A percentile compares a stretch with the other conserved stretches of the same genome.
Conservation (phyloP, 2,797 vertebrate species). For the Enteromius unitaeniatus region DNA sequence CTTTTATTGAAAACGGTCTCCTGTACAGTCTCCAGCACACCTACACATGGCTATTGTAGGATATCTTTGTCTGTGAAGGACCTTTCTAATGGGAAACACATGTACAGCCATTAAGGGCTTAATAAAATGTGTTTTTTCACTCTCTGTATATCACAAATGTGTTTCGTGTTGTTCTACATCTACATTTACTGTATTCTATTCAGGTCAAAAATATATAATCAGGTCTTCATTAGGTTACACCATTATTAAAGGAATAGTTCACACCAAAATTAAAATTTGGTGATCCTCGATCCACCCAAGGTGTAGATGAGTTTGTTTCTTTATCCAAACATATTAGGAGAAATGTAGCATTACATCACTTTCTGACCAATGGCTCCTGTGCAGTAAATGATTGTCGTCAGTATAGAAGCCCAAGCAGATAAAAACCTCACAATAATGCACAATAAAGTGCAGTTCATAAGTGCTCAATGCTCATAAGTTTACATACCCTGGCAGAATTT, state of each 20-base stretch:
- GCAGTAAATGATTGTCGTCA: not conserved
- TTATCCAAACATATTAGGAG: not conserved
- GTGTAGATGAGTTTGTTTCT: not conserved
- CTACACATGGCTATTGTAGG: slow-evolving; percentile 21
- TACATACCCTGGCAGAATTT: no score
- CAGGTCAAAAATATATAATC: not conserved
- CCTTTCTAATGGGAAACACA: slow-evolving; percentile 57
- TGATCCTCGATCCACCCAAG: not conserved
- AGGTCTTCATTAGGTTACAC: not conserved
- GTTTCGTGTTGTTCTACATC: not conserved
- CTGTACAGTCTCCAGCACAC: slow-evolving; percentile 5
- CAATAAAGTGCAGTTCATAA: not conserved
- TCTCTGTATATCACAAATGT: slow-evolving; percentile 33
- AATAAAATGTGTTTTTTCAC: slow-evolving; percentile 25
- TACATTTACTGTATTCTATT: not conserved
- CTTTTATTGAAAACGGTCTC: not conserved
- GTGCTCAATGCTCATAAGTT: no score
- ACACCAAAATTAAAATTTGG: not conserved
- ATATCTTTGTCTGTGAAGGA: slow-evolving; percentile 1
- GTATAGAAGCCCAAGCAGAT: not conserved
- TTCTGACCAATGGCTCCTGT: not conserved
- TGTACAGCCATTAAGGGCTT: slow-evolving; percentile 42
- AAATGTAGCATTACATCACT: not conserved
- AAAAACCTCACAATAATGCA: not conserved
- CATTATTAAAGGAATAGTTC: not conserved